Evolutionary conservation across 2,113 vertebrate genomes (phyloP).

Genomic region (Limanda limanda): DNA sequence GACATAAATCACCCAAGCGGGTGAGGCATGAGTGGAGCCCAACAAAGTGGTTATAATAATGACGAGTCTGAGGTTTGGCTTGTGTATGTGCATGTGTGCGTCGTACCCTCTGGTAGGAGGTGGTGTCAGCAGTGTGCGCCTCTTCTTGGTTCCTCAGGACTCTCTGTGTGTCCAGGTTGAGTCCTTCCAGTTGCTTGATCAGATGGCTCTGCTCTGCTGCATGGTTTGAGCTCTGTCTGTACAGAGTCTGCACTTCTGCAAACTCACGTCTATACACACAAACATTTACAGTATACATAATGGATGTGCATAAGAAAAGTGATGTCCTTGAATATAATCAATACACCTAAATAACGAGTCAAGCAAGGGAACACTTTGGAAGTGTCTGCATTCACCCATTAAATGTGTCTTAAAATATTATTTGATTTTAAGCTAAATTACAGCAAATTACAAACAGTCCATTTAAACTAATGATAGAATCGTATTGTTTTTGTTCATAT

Average conservation of each 20-base stretch:
- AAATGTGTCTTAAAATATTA: too few species aligned
- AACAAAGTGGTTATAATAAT: conserved; percentile 43
- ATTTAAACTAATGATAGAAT: too few species aligned
- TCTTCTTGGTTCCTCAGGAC: conserved; percentile 90
- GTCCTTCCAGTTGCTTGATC: conserved; percentile 90
- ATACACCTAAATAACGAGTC: not conserved
- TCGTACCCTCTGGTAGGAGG: conserved; percentile 88
- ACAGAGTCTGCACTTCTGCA: conserved; percentile 87
- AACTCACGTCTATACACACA: conserved; percentile 83
- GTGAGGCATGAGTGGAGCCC: conserved; percentile 16
- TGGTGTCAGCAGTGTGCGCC: conserved; percentile 86
- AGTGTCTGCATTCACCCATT: not conserved
- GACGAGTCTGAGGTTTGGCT: conserved; percentile 37
- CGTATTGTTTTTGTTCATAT: too few species aligned
- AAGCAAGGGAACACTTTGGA: not conserved
- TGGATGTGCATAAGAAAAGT: not conserved
- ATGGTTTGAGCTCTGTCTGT: conserved; percentile 86
- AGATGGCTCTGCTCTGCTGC: conserved; percentile 88
- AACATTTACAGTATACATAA: conserved; percentile 7
- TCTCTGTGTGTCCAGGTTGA: conserved; percentile 88
- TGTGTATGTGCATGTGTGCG: conserved; percentile 12
- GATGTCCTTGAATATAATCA: not conserved
- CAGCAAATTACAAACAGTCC: too few species aligned
- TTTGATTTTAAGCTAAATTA: too few species aligned
- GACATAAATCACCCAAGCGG: conserved; percentile 43